Evolutionary conservation across 2,113 vertebrate species (phyloP).

Genomic region (Hiodon tergisus): DNA sequence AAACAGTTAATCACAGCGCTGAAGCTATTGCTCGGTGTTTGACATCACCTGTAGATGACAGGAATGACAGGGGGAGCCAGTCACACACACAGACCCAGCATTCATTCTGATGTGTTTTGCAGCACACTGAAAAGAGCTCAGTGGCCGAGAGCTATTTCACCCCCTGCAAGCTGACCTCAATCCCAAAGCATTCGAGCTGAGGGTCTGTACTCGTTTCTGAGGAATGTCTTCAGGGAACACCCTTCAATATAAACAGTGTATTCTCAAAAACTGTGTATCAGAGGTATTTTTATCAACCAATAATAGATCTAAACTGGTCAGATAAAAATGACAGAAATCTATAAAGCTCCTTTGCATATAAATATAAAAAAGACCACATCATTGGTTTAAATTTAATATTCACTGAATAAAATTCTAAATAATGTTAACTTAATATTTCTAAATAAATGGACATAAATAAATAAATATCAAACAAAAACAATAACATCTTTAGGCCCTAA

Average conservation of each 20-base stretch:
- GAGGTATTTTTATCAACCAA: neutral
- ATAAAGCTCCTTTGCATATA: neutral
- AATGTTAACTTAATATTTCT: neutral
- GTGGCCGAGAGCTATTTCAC: slow-evolving; percentile 6
- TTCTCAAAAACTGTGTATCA: neutral
- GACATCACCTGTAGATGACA: no score
- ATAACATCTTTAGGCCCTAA: neutral
- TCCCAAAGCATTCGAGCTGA: neutral
- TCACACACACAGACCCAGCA: neutral
- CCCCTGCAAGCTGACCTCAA: neutral
- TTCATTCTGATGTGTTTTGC: neutral
- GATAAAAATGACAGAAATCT: neutral
- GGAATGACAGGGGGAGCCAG: no score
- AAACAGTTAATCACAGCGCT: no score
- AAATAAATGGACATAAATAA: neutral
- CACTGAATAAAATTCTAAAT: no score
- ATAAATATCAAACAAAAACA: neutral
- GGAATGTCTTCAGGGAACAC: neutral
- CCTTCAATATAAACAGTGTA: slow-evolving; percentile 2
- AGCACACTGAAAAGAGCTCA: neutral
- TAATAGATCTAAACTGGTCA: neutral
- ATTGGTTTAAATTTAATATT: no score
- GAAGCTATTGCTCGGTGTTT: no score
- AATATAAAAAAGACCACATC: neutral
- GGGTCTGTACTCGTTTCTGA: neutral